phyloP scores from a whole-genome alignment of 2,888 invertebrate species.

The Drosophila greeni region DNA sequence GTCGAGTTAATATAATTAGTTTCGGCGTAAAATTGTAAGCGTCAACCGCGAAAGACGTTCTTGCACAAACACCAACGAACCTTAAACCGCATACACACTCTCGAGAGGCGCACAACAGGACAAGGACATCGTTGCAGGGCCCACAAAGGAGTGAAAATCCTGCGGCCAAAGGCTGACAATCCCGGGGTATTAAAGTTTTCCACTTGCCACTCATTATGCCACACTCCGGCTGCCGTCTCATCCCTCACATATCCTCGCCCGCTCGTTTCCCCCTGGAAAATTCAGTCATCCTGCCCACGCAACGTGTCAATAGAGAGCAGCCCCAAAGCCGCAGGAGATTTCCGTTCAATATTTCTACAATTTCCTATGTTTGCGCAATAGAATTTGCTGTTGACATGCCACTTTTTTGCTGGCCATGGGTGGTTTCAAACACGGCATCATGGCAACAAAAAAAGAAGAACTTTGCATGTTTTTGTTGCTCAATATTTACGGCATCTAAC shows the following conservation, averaged over 20 bases:
- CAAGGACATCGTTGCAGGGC: constrained; percentile 43
- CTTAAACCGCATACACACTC: constrained; percentile 13
- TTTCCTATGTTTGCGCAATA: constrained; percentile 63
- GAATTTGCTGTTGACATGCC: constrained; percentile 49
- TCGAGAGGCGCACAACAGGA: constrained; percentile 12
- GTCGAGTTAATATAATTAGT: constrained; percentile 66
- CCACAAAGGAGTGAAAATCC: constrained; percentile 49
- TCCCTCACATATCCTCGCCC: not conserved
- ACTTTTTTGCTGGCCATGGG: constrained; percentile 19
- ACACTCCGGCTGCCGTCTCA: constrained; percentile 21
- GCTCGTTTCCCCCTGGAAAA: constrained; percentile 16
- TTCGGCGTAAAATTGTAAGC: constrained; percentile 65
- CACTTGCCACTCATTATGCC: constrained; percentile 41
- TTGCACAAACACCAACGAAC: constrained; percentile 20
- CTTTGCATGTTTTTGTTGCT: constrained; percentile 45
- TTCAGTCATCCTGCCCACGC: constrained; percentile 27
- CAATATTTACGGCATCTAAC: constrained; percentile 29
- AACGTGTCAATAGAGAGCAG: constrained; percentile 46
- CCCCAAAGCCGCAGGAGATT: constrained; percentile 61
- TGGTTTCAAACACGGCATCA: constrained; percentile 7
- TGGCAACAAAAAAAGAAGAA: constrained; percentile 13
- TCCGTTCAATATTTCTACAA: constrained; percentile 69
- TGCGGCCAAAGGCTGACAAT: constrained; percentile 42
- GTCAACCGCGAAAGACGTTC: constrained; percentile 52
- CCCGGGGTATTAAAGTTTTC: constrained; percentile 37